A percentile compares a stretch with the other conserved stretches of the same genome.
These are phyloP conservation scores for Colossoma macropomum DNA, from an alignment of 2,113 vertebrate species.

Conservation along the genomic window DNA sequence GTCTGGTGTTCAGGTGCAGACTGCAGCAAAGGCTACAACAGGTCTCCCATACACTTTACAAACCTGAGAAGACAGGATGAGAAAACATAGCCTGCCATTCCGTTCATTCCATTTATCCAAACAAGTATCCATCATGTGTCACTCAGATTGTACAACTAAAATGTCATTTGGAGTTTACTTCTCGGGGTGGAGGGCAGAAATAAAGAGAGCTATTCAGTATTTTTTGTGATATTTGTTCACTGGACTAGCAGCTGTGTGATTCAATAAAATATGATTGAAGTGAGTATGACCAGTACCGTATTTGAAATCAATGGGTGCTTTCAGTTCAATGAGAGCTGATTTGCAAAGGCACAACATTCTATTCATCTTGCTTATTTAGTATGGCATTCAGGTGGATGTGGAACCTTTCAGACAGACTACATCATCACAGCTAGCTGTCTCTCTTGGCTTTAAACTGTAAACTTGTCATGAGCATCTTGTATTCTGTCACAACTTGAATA, in stretches of 20 bases:
- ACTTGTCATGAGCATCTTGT: too few species aligned
- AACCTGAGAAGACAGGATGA: background rate
- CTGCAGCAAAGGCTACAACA: background rate
- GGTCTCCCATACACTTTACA: background rate
- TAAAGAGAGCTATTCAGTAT: background rate
- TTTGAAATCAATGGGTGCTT: too few species aligned
- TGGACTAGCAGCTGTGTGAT: background rate
- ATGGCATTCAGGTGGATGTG: too few species aligned
- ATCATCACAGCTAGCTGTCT: too few species aligned
- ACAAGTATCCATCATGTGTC: slow-evolving; percentile 6
- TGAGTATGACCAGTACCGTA: too few species aligned
- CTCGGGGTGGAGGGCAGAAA: background rate
- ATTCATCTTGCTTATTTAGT: too few species aligned
- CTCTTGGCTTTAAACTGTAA: too few species aligned
- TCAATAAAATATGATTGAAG: background rate
- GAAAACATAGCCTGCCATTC: background rate
- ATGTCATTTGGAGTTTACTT: background rate
- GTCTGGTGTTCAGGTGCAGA: background rate
- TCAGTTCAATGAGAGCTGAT: too few species aligned
- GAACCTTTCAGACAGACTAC: too few species aligned
- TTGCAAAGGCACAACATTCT: too few species aligned
- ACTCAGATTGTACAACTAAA: background rate
- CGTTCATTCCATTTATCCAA: slow-evolving; percentile 4
- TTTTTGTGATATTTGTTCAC: background rate
- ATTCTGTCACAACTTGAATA: too few species aligned